Conservation (phyloP, 2,888 invertebrate species). For the Tenthredo livida region DNA sequence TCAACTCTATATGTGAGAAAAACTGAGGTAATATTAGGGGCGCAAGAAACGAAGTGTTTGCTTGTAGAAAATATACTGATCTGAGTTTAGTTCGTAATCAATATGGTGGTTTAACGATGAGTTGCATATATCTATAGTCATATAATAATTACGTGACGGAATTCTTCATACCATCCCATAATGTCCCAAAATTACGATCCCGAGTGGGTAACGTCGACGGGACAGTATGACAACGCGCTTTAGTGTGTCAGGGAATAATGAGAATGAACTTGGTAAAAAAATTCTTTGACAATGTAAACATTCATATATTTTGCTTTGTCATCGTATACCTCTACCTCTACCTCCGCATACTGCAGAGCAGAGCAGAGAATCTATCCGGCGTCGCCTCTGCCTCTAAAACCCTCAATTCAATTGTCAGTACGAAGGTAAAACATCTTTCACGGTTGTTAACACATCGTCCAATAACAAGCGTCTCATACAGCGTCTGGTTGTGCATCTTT, state of each 20-base stretch:
- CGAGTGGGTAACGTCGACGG: neutral
- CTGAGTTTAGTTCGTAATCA: neutral
- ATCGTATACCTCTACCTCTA: neutral
- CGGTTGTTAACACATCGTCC: slow-evolving; percentile 2
- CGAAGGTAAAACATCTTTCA: neutral
- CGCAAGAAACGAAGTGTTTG: neutral
- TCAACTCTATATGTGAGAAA: neutral
- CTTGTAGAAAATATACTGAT: neutral
- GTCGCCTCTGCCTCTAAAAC: neutral
- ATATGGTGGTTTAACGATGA: neutral
- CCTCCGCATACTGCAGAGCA: neutral
- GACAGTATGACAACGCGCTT: slow-evolving; percentile 42
- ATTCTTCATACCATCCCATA: neutral
- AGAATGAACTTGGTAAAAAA: slow-evolving; percentile 11
- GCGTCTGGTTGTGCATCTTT: neutral
- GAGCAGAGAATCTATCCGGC: neutral
- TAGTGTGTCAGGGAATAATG: slow-evolving; percentile 17
- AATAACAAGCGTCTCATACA: neutral
- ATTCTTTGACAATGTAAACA: slow-evolving; percentile 34
- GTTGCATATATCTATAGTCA: slow-evolving; percentile 7
- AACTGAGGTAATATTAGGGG: neutral
- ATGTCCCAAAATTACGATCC: slow-evolving; percentile 5
- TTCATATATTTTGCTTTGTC: neutral
- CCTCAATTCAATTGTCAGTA: slow-evolving; percentile 27
- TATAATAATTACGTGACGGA: slow-evolving; percentile 8